phyloP scores from a whole-genome alignment of 2,113 vertebrate genomes.

The Pterocles burchelli region DNA sequence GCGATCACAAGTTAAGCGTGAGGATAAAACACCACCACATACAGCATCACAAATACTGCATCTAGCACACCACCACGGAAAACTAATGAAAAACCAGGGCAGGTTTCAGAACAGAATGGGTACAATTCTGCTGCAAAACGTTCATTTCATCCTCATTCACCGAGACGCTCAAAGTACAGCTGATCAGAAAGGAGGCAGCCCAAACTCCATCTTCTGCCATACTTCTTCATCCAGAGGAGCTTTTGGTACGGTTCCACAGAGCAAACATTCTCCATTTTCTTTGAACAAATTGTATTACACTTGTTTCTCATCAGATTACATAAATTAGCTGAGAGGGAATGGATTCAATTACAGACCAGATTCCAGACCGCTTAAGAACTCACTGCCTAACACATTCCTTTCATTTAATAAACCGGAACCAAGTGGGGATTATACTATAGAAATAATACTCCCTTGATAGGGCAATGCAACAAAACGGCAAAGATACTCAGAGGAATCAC shows the following conservation, averaged over 20 bases:
- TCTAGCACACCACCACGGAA: fast-evolving
- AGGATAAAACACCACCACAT: neutral
- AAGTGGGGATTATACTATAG: slow-evolving; percentile 50
- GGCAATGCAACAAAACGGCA: slow-evolving; percentile 17
- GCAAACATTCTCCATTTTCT: neutral
- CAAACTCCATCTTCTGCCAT: neutral
- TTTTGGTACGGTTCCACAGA: neutral
- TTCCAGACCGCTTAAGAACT: slow-evolving; percentile 42
- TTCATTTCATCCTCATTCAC: neutral
- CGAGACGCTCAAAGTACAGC: fast-evolving
- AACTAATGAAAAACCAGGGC: neutral
- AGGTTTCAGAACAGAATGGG: neutral
- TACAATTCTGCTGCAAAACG: fast-evolving
- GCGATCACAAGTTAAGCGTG: fast-evolving
- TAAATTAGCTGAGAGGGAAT: slow-evolving; percentile 48
- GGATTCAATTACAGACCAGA: slow-evolving; percentile 51
- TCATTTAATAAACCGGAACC: slow-evolving; percentile 60
- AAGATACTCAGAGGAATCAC: neutral
- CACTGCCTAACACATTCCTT: slow-evolving; percentile 58
- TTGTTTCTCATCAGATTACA: slow-evolving; percentile 59
- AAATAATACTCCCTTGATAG: slow-evolving; percentile 50
- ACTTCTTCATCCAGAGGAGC: neutral
- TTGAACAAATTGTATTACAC: slow-evolving; percentile 45
- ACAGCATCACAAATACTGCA: fast-evolving
- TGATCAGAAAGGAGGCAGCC: neutral